Conservation (phyloP, 2,888 invertebrate genomes). For the Eutolmus rufibarbis region DNA sequence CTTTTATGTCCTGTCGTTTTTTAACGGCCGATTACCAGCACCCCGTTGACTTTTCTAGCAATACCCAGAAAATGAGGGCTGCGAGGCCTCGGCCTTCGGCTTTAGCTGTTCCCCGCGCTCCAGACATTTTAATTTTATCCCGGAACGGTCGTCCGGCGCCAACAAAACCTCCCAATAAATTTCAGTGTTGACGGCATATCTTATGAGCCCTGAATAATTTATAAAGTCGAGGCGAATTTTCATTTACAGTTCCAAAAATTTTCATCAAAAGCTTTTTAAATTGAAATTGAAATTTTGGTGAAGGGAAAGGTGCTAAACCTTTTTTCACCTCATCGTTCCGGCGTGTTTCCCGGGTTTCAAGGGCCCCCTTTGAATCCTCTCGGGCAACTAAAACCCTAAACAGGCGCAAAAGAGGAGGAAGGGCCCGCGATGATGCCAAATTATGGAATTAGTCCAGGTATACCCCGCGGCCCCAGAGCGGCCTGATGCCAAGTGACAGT, state of each 20-base stretch:
- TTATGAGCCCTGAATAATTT: constrained; percentile 29
- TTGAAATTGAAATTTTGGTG: constrained; percentile 28
- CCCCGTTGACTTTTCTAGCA: background rate
- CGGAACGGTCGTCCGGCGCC: background rate
- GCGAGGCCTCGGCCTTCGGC: background rate
- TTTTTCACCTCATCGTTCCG: background rate
- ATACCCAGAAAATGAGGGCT: background rate
- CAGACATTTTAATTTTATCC: background rate
- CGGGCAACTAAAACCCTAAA: background rate
- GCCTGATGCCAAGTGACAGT: background rate
- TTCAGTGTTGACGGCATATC: background rate
- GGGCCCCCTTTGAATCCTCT: background rate
- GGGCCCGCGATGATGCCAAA: background rate
- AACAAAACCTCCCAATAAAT: background rate
- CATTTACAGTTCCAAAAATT: constrained; percentile 30
- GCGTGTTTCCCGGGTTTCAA: background rate
- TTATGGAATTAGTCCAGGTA: constrained; percentile 14
- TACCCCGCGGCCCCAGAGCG: background rate
- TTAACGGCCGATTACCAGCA: background rate
- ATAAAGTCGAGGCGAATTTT: constrained; percentile 34
- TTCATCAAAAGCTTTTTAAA: constrained; percentile 35
- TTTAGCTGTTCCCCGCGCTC: background rate
- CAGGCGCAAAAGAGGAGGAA: background rate
- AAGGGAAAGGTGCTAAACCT: constrained; percentile 9
- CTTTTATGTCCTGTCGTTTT: background rate